phyloP scores from a whole-genome alignment of 2,888 invertebrate species.

The Meta bourneti region DNA sequence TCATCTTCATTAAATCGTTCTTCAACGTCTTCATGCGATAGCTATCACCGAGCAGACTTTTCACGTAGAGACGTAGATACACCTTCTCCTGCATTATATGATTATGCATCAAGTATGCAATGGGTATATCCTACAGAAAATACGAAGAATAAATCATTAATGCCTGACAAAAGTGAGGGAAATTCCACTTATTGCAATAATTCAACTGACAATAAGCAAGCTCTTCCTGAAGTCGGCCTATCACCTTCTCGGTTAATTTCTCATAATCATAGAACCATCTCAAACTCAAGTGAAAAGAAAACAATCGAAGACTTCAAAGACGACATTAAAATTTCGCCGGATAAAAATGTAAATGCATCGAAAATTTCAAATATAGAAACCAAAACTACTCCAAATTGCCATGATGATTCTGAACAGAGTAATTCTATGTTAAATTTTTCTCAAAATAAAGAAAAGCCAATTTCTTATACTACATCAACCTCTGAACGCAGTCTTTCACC shows the following conservation, averaged over 20 bases:
- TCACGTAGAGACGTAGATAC: slow-evolving; percentile 89
- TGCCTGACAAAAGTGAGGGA: slow-evolving; percentile 15
- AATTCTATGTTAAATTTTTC: neutral
- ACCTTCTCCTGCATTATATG: slow-evolving; percentile 80
- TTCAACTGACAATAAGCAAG: slow-evolving; percentile 54
- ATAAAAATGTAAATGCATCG: neutral
- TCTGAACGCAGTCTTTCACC: neutral
- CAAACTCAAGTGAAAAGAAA: neutral
- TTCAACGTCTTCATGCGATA: slow-evolving; percentile 91
- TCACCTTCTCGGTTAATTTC: slow-evolving; percentile 76
- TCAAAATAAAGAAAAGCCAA: neutral
- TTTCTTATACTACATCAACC: neutral
- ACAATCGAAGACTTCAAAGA: neutral
- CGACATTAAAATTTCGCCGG: neutral
- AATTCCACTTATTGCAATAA: slow-evolving; percentile 21
- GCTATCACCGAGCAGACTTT: slow-evolving; percentile 84
- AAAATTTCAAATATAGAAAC: neutral
- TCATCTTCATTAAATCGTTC: slow-evolving; percentile 91
- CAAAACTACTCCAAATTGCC: neutral
- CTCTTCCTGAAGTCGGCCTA: slow-evolving; percentile 77
- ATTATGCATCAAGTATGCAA: slow-evolving; percentile 69
- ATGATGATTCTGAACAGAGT: neutral
- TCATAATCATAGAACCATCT: slow-evolving; percentile 3
- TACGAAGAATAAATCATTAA: neutral
- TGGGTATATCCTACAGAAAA: slow-evolving; percentile 75